Evolutionary conservation across 2,797 vertebrate genomes (phyloP), one percentile per base, ranked within the genome.

Genomic region (Synaphobranchus kaupii): DNA sequence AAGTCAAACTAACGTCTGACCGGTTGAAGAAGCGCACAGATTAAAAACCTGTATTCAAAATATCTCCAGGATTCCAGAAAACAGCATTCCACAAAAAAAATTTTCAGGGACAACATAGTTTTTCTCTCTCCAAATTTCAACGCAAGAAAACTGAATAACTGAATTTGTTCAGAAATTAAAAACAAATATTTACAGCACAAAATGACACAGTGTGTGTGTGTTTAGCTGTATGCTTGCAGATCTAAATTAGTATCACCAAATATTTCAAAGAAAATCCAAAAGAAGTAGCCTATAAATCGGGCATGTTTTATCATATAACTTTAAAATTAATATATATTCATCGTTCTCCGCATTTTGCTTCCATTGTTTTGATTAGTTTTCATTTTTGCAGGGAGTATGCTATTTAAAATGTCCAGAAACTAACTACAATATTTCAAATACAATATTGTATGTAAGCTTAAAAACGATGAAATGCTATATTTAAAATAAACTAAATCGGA

Each of bases 271-370:
- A 76, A 39, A 39, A 20, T 76, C 71, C 34, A 20, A 76, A 13
- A 44, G 7, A 39, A 76, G 12, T 17, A 39, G 44, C 4, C 17
- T 9, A 73, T 73, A 6, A 10, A 52, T 54, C 87, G 58, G 91
- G 84, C 0, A 60, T 63, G 84, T 90, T 92, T 89, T 90, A 91
- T 20, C 68, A 86, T 80, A 82, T 25, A 48, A 9, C 9, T 1
- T 50, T 10, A 54, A n/a, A n/a, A 83, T 56, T 5, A 39, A 20
- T 25, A 22, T 48, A 1, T 63, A 28, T 73, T 91, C 94, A 91
- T 91, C 91, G 83, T 92, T 17, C 2, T 6, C 25, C 87, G 89
- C 87, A 84, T 87, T 91, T 94, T 90, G 93, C 92, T 92, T 58
- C 87, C n/a, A 58, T 31, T 87, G 87, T 83, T 86, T 91, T 88